A percentile compares a stretch with the other conserved stretches of the same genome.
Evolutionary conservation across 2,888 invertebrate genomes (phyloP).

Genomic region (Xestia sexstrigata): DNA sequence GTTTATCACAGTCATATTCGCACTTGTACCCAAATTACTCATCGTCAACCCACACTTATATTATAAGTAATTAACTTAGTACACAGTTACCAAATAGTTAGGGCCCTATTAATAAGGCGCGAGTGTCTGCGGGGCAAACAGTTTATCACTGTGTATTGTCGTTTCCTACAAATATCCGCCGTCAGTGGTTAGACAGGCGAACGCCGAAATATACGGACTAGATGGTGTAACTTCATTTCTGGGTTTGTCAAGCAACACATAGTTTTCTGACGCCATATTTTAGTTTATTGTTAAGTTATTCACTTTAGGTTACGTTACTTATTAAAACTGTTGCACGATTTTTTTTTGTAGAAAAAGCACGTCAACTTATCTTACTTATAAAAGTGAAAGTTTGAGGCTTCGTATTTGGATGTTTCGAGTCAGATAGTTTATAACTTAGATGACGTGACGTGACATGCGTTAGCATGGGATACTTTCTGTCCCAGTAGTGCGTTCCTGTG

Average conservation of each 20-base stretch:
- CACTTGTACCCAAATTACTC: not conserved
- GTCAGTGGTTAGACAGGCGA: slow-evolving; percentile 60
- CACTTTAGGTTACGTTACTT: too few species aligned
- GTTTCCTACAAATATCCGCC: slow-evolving; percentile 73
- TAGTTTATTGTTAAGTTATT: too few species aligned
- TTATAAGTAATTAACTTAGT: slow-evolving; percentile 22
- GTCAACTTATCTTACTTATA: too few species aligned
- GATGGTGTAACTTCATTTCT: slow-evolving; percentile 16
- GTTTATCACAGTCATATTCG: not conserved
- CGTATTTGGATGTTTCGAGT: not conserved
- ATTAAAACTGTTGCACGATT: too few species aligned
- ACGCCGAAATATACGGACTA: slow-evolving; percentile 50
- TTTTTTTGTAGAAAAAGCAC: too few species aligned
- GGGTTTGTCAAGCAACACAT: not conserved
- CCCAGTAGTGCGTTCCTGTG: too few species aligned
- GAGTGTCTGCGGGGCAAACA: slow-evolving; percentile 65
- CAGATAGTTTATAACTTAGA: not conserved
- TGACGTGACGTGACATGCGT: too few species aligned
- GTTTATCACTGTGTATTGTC: slow-evolving; percentile 74
- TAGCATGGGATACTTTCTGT: not conserved
- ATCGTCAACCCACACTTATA: slow-evolving; percentile 2
- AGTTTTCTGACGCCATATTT: not conserved
- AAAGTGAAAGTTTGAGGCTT: too few species aligned
- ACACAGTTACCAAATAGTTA: slow-evolving; percentile 43
- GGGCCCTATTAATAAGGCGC: slow-evolving; percentile 45